A percentile compares a stretch with the other conserved stretches of the same genome.
These are phyloP conservation scores for Ctenosaura bakeri DNA, from an alignment of 2,797 vertebrate species.

Conservation along the genomic window DNA sequence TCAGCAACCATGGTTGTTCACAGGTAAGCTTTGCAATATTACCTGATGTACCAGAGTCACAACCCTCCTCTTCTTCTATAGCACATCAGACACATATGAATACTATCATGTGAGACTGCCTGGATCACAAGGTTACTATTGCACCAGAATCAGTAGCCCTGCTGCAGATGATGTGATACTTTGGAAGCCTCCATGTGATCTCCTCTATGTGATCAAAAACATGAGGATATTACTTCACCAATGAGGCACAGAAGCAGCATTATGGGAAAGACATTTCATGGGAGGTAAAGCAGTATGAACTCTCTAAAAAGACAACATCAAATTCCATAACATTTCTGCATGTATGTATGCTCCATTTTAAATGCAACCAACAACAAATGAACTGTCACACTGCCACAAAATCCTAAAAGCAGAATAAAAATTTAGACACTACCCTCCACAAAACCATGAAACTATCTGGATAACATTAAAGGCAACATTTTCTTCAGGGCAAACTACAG, in stretches of 20 bases:
- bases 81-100: neutral
- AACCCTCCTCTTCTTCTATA: neutral
- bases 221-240: neutral
- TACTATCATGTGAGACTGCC: neutral
- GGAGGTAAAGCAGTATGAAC: neutral
- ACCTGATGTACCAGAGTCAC: neutral
- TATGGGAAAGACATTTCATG: neutral
- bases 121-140: neutral
- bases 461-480: slow-evolving; percentile 51
- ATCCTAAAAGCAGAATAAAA: neutral
- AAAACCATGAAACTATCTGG: neutral
- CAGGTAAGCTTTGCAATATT: neutral
- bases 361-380: neutral
- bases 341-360: neutral
- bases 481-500: slow-evolving; percentile 64
- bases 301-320: neutral
- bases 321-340: neutral
- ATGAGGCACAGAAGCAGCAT: neutral
- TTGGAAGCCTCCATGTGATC: neutral
- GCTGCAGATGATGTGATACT: neutral
- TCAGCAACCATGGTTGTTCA: neutral
- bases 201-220: neutral
- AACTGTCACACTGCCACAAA: neutral
- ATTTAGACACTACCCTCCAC: neutral
- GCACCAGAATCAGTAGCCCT: neutral